phyloP scores from a whole-genome alignment of 1,140 invertebrate genomes.

The Xylocopa sonorina region DNA sequence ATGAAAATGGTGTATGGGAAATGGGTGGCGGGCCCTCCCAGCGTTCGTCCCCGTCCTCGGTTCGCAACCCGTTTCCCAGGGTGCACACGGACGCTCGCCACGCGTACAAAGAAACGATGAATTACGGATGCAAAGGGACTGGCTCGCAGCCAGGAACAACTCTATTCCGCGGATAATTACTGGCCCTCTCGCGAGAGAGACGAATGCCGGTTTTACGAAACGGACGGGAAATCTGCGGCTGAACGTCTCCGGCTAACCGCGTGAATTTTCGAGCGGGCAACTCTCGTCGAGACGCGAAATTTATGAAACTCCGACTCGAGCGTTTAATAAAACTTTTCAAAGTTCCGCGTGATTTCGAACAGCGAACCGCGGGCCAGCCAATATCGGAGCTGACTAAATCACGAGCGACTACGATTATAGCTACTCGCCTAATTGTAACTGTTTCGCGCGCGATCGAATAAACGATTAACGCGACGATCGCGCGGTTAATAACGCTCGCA shows the following conservation, averaged over 20 bases:
- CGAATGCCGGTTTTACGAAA: conserved; percentile 6
- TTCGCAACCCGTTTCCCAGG: background rate
- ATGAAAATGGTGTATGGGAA: background rate
- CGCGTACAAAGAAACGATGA: conserved; percentile 2
- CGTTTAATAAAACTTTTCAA: conserved; percentile 9
- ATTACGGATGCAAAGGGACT: background rate
- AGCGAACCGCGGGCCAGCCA: conserved; percentile 1
- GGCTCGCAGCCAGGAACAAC: background rate
- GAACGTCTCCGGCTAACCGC: background rate
- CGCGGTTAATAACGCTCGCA: background rate
- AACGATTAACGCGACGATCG: background rate
- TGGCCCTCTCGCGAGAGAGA: background rate
- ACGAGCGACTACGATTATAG: background rate
- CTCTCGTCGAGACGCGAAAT: background rate
- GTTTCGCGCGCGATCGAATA: background rate
- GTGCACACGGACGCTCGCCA: background rate
- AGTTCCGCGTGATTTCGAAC: background rate
- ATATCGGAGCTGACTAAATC: conserved; percentile 15
- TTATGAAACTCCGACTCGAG: background rate
- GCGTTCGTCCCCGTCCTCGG: background rate
- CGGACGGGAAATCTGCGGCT: background rate
- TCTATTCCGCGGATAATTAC: conserved; percentile 9
- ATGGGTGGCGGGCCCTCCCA: too few species aligned
- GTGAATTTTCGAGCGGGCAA: too few species aligned
- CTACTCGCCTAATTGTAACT: background rate